A percentile compares a stretch with the other conserved stretches of the same genome.
Evolutionary conservation across 1,140 invertebrate species (phyloP).

Genomic region (Ericerus pela): DNA sequence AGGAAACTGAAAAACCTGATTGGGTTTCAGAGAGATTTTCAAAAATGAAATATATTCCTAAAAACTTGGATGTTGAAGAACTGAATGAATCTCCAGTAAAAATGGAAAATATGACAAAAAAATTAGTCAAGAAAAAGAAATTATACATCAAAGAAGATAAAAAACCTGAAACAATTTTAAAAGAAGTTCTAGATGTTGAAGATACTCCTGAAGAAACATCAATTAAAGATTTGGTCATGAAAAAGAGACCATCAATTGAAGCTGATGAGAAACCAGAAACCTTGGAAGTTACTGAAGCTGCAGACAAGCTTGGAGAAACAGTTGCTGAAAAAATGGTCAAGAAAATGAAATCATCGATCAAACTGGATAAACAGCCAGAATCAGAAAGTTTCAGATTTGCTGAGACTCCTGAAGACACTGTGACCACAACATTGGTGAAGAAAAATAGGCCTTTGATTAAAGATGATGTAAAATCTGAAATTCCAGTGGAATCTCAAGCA

Average conservation of each 20-base stretch:
- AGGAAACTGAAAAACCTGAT: too few species aligned
- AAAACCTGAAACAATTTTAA: conserved; percentile 20
- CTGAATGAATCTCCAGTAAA: too few species aligned
- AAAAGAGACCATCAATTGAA: not conserved
- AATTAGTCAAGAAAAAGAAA: too few species aligned
- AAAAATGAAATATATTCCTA: too few species aligned
- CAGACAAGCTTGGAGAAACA: conserved; percentile 16
- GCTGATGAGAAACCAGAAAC: conserved; percentile 1
- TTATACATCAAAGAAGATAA: conserved; percentile 15
- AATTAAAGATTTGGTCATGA: conserved; percentile 19
- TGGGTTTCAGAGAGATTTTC: too few species aligned
- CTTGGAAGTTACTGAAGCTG: not conserved
- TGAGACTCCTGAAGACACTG: not conserved
- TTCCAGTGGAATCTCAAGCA: conserved; percentile 8
- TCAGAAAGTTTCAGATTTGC: too few species aligned
- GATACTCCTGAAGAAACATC: conserved; percentile 27
- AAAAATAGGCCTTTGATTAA: conserved; percentile 18
- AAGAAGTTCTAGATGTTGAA: conserved; percentile 21
- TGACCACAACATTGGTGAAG: conserved; percentile 19
- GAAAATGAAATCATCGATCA: conserved; percentile 4
- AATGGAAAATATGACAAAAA: too few species aligned
- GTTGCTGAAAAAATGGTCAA: conserved; percentile 7
- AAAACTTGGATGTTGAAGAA: too few species aligned
- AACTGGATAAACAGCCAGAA: too few species aligned
- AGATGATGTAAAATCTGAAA: conserved; percentile 19